Percentiles rank a stretch among this genome's conserved stretches.
Conservation (phyloP, 2,797 vertebrate species). For the Eurystomus glaucurus region DNA sequence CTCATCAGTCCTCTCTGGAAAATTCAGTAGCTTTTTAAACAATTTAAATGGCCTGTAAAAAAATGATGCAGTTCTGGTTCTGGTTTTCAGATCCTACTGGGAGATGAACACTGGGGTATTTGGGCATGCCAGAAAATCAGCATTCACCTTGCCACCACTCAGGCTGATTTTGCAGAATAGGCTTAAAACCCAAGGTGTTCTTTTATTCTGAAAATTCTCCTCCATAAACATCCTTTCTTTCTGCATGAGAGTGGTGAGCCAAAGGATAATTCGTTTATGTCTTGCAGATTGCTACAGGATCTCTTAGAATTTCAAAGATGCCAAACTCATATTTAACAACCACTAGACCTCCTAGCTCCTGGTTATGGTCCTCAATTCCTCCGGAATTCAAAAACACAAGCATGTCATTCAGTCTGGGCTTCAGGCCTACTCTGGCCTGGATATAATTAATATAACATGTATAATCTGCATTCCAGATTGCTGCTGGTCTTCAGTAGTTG, state of each 20-base stretch:
- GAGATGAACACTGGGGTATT: background rate
- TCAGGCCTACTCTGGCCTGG: background rate
- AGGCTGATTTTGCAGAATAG: background rate
- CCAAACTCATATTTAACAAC: background rate
- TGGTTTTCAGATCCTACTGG: background rate
- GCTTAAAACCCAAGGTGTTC: background rate
- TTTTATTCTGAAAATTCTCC: background rate
- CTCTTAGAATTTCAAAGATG: background rate
- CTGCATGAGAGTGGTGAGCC: background rate
- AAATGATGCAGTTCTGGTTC: background rate
- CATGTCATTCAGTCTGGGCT: background rate
- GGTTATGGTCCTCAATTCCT: background rate
- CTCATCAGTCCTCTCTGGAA: background rate
- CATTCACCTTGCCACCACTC: background rate
- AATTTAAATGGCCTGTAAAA: background rate
- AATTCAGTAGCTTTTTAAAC: background rate
- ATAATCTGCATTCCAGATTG: background rate
- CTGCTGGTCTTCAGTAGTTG: background rate
- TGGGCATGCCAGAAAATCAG: background rate
- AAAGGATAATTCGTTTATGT: background rate
- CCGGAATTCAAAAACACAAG: background rate
- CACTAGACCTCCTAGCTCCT: background rate
- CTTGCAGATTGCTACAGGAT: background rate
- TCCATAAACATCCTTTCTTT: background rate
- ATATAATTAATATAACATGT: background rate